These are phyloP conservation scores for Melieria crassipennis DNA, from an alignment of 2,888 invertebrate genomes.

Conservation along the genomic window DNA sequence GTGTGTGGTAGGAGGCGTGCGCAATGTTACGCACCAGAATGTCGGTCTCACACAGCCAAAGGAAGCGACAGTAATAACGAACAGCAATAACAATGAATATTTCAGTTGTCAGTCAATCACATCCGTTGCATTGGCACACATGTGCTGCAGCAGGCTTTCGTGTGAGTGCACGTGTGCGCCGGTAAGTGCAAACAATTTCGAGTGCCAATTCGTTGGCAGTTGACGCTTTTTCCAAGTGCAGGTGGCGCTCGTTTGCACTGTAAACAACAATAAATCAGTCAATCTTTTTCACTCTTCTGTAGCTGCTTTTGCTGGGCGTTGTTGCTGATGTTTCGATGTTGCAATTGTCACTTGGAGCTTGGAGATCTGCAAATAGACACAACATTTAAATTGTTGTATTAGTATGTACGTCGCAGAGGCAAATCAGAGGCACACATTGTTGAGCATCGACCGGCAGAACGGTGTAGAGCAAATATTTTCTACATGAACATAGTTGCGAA, in stretches of 20 bases:
- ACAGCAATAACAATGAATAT: slow-evolving; percentile 19
- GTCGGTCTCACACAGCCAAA: slow-evolving; percentile 14
- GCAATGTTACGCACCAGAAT: slow-evolving; percentile 23
- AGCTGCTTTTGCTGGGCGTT: background rate
- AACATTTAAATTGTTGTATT: slow-evolving; percentile 10
- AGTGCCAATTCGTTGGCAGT: slow-evolving; percentile 17
- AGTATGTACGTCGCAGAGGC: background rate
- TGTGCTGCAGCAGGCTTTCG: slow-evolving; percentile 5
- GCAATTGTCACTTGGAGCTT: background rate
- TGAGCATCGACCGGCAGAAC: no score
- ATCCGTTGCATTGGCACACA: slow-evolving; percentile 37
- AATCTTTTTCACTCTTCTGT: background rate
- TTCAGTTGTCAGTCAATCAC: slow-evolving; percentile 43
- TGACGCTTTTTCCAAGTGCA: slow-evolving; percentile 18
- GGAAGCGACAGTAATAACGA: background rate
- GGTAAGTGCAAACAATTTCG: slow-evolving; percentile 12
- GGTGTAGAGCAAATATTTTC: no score
- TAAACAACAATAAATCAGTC: background rate
- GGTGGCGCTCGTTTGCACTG: slow-evolving; percentile 5
- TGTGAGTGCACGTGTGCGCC: background rate
- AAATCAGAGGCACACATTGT: no score
- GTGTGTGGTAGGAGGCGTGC: background rate
- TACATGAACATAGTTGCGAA: no score
- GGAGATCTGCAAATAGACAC: slow-evolving; percentile 24
- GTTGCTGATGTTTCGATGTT: background rate